Evolutionary conservation across 2,113 vertebrate genomes (phyloP), one percentile per base, ranked within the genome.

Genomic region (Barnardius zonarius): DNA sequence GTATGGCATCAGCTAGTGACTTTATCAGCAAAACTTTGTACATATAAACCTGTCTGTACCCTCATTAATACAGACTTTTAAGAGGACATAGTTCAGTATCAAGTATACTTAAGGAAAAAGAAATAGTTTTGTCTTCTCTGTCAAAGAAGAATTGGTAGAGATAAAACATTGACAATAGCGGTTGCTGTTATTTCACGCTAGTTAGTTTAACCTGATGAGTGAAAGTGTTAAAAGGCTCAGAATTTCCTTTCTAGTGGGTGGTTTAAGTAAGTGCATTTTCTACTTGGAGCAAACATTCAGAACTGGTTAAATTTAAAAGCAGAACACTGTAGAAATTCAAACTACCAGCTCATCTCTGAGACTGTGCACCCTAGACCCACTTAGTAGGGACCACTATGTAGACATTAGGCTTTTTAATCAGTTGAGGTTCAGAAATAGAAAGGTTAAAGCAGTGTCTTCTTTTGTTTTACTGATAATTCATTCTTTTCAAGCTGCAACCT

Each of bases 161-260:
- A 13, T 31, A 37, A 86, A 80, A 44, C 1, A 0, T 72, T 67
- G 23, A 52, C 51, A 57, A n/a, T 25, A 17, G 18, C 0, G 0
- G 28, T 59, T 9, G 12, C 24, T 44, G 20, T n/a, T 59, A 7
- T 33, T 11, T 44, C 39, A 35, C 7, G 0, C 16, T 62, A 22
- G 37, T 74, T 83, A 66, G 10, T 31, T 80, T 86, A 75, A n/a
- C 30, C 11, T 62, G 14, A 16, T 41, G 30, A 72, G 8, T 63
- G 15, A 72, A 79, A 86, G 18, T 28, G 9, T 33, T 75, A 35
- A 80, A 74, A 83, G 17, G 11, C 33, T 83, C 35, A 73, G 18
- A 79, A 68, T 61, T 72, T 72, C 14, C 44, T 86, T 77, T 3
- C 3, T 48, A 33, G 13, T 27, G 20, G 31, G 20, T 76, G 14